Conservation (phyloP, 2,113 vertebrate species). For the Noturus placidus region DNA sequence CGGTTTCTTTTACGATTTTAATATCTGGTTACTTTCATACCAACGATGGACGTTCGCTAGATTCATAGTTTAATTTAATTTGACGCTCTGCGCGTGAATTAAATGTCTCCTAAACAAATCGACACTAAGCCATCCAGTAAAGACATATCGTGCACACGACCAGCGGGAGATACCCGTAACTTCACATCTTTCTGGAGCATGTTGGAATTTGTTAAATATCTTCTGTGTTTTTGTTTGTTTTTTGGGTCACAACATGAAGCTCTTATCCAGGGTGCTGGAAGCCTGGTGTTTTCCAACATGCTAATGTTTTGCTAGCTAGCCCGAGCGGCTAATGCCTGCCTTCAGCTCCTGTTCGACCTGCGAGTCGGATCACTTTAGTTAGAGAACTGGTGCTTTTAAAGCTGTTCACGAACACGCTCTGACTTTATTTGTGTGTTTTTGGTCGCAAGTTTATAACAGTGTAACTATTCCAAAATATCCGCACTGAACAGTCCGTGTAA, state of each 20-base stretch:
- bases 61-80: not conserved
- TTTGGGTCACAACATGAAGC: not conserved
- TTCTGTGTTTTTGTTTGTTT: not conserved
- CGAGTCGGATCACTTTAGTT: not conserved
- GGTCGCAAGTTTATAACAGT: not conserved
- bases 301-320: slow-evolving; percentile 16
- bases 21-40: not conserved
- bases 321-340: not conserved
- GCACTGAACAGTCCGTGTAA: not conserved
- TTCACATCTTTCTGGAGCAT: not conserved
- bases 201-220: no score
- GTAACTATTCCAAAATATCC: not conserved
- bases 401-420: not conserved
- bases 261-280: not conserved
- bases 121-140: not conserved
- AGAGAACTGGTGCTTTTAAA: no score
- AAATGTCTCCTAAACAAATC: not conserved
- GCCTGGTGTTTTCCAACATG: not conserved
- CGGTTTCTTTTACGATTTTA: not conserved
- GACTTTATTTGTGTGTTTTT: not conserved
- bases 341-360: not conserved
- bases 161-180: not conserved
- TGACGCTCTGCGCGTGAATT: not conserved
- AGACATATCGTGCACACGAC: no score
- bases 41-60: not conserved